Evolutionary conservation across 2,113 vertebrate genomes (phyloP).

Genomic region (Anser brachyrhynchus): DNA sequence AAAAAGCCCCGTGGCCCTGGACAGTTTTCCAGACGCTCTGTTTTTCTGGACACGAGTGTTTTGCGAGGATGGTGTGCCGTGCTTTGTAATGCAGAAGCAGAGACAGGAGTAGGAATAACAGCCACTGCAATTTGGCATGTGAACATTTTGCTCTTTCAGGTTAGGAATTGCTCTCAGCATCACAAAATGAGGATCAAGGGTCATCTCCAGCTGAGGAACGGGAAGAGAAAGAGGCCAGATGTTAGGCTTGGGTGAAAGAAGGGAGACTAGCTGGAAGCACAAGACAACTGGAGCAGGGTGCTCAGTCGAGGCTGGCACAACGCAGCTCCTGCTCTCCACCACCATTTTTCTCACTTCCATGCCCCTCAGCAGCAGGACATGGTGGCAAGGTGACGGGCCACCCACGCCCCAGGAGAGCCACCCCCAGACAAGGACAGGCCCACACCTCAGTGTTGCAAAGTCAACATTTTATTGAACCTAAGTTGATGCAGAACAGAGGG

Average conservation of each 20-base stretch:
- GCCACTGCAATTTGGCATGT: neutral
- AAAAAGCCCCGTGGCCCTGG: neutral
- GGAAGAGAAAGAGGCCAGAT: neutral
- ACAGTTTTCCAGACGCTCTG: rapidly evolving
- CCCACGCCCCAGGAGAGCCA: neutral
- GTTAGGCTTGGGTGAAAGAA: neutral
- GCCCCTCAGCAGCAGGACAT: rapidly evolving
- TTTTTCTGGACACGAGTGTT: too few relatives aligned
- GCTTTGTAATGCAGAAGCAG: neutral
- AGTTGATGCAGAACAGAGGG: slow-evolving; percentile 64
- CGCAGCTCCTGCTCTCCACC: neutral
- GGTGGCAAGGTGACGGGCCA: rapidly evolving
- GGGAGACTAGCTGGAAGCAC: rapidly evolving
- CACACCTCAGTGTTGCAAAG: slow-evolving; percentile 37
- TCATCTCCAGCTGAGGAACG: neutral
- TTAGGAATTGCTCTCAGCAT: neutral
- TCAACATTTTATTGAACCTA: slow-evolving; percentile 79
- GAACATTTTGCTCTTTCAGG: neutral
- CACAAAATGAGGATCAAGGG: rapidly evolving
- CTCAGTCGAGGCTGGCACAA: too few relatives aligned
- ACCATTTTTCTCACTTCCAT: too few relatives aligned
- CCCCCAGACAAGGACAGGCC: neutral
- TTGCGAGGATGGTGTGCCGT: neutral
- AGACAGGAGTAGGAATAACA: neutral
- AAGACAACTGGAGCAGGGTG: too few relatives aligned